Evolutionary conservation across 2,888 invertebrate genomes (phyloP), one percentile per base, ranked within the genome.

Genomic region (Conchocele bisecta): DNA sequence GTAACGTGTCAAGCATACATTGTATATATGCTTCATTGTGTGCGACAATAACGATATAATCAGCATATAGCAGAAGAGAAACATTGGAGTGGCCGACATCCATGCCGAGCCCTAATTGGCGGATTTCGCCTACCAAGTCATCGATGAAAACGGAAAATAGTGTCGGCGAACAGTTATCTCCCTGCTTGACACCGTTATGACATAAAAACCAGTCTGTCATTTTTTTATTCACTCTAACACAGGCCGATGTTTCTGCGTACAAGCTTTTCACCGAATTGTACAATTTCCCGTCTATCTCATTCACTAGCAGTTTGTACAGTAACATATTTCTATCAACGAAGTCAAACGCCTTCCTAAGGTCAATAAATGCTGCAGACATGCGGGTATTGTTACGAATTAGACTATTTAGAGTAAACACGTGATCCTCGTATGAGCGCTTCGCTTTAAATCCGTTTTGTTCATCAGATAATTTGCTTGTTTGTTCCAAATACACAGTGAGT

Each of bases 341-440:
- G 20, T 58, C 58, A 29, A 58, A 58, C 11, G 58, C 58, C 29
- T 46, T 59, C 1, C 53, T 11, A 31, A 67, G 42, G 26, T 67
- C 67, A 20, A 67, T 53, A 9, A 67, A 67, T 4, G 61, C 35
- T 7, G 69, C 26, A 20, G 42, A 63, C 6, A 61, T 53, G 9
- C 33, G 7, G 1, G n/a, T 37, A 15, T 63, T 69, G 41, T 69
- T 63, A 1, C 42, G 17, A 7, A 57, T 48, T 7, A 69, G 22
- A 44, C 15, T 97, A 97, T 92, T 93, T 97, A 85, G 97, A 6
- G 42, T 42, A 15, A 42, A 42, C 7, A 68, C 31, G 39, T 68
- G 67, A n/a, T 71, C 60, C 26, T 50, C 65, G 29, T 48, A 59
- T 24, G 48, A 48, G 9, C 48, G 48, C 26, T 15, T 9, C 24